A percentile compares a stretch with the other conserved stretches of the same genome.
phyloP scores from a whole-genome alignment of 2,888 invertebrate genomes.

The Ypsolopha sequella region DNA sequence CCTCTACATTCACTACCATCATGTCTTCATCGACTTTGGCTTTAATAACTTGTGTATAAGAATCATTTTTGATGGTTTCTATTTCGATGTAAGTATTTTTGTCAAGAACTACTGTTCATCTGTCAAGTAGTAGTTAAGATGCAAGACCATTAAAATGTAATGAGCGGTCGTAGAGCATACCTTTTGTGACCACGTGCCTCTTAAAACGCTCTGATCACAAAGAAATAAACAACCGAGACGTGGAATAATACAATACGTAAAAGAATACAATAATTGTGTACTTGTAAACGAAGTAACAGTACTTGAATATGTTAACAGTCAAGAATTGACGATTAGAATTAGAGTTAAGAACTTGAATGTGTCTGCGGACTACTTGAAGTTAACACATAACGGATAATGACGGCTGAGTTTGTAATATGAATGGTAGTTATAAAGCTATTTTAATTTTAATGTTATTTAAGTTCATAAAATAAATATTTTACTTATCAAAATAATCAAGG shows the following conservation, averaged over 20 bases:
- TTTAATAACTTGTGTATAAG: not conserved
- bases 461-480: no score
- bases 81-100: not conserved
- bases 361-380: no score
- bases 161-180: conserved; percentile 62
- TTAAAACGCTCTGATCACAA: conserved; percentile 32
- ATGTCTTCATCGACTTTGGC: not conserved
- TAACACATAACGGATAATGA: no score
- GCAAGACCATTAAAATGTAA: conserved; percentile 65
- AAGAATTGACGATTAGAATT: not conserved
- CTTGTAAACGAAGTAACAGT: not conserved
- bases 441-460: no score
- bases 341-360: no score
- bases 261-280: conserved; percentile 42
- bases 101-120: conserved; percentile 1
- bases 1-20: not conserved
- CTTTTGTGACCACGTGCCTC: conserved; percentile 62
- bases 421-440: no score
- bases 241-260: conserved; percentile 49
- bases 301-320: not conserved
- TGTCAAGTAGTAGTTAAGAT: conserved; percentile 27
- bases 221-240: conserved; percentile 61
- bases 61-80: no score
- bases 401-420: no score
- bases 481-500: no score